Base-by-base conservation (phyloP, 2,797 vertebrate species). In the Lemur catta region DNA sequence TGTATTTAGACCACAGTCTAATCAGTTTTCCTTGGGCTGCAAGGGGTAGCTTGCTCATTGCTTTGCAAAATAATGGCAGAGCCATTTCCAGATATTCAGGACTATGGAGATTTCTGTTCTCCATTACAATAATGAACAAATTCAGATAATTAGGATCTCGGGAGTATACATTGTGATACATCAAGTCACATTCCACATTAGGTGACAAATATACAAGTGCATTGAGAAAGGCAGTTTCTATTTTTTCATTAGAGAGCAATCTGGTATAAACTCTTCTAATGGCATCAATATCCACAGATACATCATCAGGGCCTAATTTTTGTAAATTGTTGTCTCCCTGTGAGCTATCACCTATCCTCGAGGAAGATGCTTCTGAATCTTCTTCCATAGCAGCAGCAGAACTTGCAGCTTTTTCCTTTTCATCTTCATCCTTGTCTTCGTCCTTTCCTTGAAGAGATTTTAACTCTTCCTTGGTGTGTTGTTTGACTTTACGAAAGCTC, bases 71-170 rank as follows among this genome's bases (percentile, higher is more conserved):
- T 95, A 99, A 99, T 0, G 99, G 99, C 97, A 99, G 97, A 0
- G 99, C 99, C 97, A 99, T 99, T 97, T 99, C 99, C 97, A 99
- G 99, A 96, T 99, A 99, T 97, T 99, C 99, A 1, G 99, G 99
- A 98, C 99, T 99, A 98, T 99, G 99, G 81, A 99, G 99, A 98
- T 99, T 99, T 93, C 98, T 98, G 97, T 99, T 99, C 98, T 99
- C 99, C 99, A 99, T 99, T 97, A 99, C 99, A 0, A 99, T 99
- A 96, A 99, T 98, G 98, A 99, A 99, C 98, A 99, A 98, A 96
- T 99, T 99, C 97, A 99, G 98, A 98, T 99, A 99, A 97, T 99
- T 99, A 65, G 99, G 99, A 98, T 99, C 99, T 61, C 99, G 98
- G 95, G 99, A 99, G 89, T 99, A 99, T 85, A 99, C 99, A 5